These are phyloP conservation scores for Catajapyx aquilonaris DNA, from an alignment of 1,140 invertebrate genomes.

Conservation along the genomic window DNA sequence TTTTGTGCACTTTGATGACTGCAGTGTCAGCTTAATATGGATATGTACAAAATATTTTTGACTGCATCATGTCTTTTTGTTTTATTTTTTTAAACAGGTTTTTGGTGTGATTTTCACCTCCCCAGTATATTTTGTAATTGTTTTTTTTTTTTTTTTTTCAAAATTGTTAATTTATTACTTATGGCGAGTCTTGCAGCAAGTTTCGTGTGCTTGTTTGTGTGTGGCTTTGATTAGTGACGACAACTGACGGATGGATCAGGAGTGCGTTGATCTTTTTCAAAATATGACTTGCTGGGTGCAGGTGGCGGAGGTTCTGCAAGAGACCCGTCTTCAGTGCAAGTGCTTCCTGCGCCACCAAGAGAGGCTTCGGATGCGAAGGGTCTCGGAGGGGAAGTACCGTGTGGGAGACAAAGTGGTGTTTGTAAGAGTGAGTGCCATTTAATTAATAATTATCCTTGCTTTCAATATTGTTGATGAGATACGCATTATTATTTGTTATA, in stretches of 20 bases:
- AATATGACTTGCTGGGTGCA: slow-evolving; percentile 14
- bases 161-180: no score
- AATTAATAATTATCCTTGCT: slow-evolving; percentile 1
- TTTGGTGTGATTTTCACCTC: no score
- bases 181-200: not conserved
- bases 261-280: slow-evolving; percentile 1
- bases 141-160: no score
- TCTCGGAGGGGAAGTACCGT: slow-evolving; percentile 57
- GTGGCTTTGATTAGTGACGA: no score
- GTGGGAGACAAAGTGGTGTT: slow-evolving; percentile 64
- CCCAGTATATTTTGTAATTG: no score
- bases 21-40: no score
- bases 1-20: no score
- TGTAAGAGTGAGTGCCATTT: slow-evolving; percentile 32
- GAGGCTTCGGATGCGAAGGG: slow-evolving; percentile 48
- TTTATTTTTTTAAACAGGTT: no score
- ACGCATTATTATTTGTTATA: not conserved
- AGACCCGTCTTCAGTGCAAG: slow-evolving; percentile 42
- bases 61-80: no score
- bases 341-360: slow-evolving; percentile 44
- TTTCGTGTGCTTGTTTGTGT: no score
- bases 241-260: no score
- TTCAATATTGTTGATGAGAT: slow-evolving; percentile 1
- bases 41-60: no score
- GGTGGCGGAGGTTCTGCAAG: slow-evolving; percentile 42